These are phyloP conservation scores for Pangasius krempfi DNA, from an alignment of 2,797 vertebrate species.

Conservation along the genomic window DNA sequence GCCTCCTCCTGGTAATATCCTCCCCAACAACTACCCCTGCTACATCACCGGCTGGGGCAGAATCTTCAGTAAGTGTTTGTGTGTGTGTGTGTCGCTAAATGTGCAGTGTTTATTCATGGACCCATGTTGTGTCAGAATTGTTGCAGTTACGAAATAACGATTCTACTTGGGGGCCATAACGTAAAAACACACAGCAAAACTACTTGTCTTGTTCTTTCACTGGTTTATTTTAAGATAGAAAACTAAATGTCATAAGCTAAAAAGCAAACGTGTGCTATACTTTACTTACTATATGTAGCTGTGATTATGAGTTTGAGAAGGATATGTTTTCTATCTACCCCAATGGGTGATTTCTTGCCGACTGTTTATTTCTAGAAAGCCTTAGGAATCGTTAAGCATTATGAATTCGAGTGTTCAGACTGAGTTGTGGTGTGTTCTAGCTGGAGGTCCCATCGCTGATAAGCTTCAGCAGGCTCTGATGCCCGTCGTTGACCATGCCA, in stretches of 20 bases:
- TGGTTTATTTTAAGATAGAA: background rate
- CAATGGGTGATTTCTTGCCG: background rate
- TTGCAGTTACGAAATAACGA: background rate
- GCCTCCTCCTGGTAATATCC: constrained; percentile 68
- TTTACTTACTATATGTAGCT: no score
- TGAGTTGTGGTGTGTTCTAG: constrained; percentile 70
- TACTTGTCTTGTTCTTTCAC: background rate
- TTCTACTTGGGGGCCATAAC: no score
- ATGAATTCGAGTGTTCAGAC: background rate
- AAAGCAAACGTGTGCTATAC: no score
- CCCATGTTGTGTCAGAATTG: background rate
- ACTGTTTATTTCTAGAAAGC: background rate
- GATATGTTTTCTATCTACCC: background rate
- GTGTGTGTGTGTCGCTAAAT: background rate
- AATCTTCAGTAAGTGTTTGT: constrained; percentile 70
- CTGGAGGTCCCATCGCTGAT: constrained; percentile 84
- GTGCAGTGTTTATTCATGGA: background rate
- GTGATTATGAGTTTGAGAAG: no score
- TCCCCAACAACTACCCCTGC: constrained; percentile 76
- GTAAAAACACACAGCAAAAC: background rate
- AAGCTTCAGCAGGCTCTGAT: constrained; percentile 90
- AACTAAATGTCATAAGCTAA: background rate
- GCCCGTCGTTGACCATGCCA: constrained; percentile 83
- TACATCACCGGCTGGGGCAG: constrained; percentile 82
- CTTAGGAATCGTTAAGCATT: background rate